Conservation (phyloP, 2,113 vertebrate species). For the Podocnemis expansa region DNA sequence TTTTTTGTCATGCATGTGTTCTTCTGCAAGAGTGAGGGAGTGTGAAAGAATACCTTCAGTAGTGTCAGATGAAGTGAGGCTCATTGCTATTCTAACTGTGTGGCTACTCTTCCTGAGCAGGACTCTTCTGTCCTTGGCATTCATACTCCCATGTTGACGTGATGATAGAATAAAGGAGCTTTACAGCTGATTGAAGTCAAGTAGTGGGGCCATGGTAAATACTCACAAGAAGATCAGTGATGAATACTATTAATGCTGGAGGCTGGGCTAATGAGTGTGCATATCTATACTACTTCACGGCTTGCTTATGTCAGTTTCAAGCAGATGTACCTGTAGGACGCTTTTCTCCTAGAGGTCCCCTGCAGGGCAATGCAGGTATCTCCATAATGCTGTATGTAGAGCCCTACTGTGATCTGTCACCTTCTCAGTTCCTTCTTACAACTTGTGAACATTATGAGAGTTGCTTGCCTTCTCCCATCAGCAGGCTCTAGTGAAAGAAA, state of each 20-base stretch:
- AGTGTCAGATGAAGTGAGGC: slow-evolving; percentile 18
- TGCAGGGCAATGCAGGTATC: no score
- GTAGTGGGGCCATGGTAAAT: slow-evolving; percentile 67
- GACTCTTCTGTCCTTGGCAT: slow-evolving; percentile 69
- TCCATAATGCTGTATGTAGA: no score
- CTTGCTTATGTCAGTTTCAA: no score
- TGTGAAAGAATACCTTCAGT: slow-evolving; percentile 22
- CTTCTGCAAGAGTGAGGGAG: slow-evolving; percentile 22
- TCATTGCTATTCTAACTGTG: slow-evolving; percentile 68
- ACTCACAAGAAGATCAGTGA: slow-evolving; percentile 59
- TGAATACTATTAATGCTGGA: slow-evolving; percentile 58
- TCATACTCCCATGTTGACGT: slow-evolving; percentile 66
- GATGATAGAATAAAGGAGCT: slow-evolving; percentile 75
- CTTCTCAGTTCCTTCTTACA: no score
- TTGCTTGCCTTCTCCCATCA: no score
- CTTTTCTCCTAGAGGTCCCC: no score
- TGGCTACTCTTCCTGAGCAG: slow-evolving; percentile 47
- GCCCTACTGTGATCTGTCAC: no score
- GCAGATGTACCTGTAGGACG: no score
- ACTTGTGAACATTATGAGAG: no score
- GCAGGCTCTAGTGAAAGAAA: no score
- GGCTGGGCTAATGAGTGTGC: slow-evolving; percentile 49
- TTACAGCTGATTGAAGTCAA: slow-evolving; percentile 77
- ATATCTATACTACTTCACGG: background rate
- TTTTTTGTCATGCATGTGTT: slow-evolving; percentile 52